Conservation (phyloP, 2,113 vertebrate genomes). For the Protobothrops flavoviridis region DNA sequence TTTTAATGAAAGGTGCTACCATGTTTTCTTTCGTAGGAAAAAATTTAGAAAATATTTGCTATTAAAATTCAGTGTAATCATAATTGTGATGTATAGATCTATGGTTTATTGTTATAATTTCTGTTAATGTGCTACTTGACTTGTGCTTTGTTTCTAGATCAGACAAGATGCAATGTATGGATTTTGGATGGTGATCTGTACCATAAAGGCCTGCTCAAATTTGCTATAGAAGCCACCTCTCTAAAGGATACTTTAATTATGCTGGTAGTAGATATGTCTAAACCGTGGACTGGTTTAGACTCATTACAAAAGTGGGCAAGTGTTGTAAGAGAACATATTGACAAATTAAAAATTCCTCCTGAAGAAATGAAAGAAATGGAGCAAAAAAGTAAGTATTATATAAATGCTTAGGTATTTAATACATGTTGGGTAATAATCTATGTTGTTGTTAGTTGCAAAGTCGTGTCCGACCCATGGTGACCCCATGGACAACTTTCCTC, state of each 20-base stretch:
- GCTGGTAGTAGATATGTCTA: slow-evolving; percentile 92
- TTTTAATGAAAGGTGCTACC: neutral
- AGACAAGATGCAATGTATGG: slow-evolving; percentile 95
- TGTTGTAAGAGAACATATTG: slow-evolving; percentile 92
- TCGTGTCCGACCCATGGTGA: no score
- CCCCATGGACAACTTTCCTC: no score
- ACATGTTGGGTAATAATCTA: neutral
- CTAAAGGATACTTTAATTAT: slow-evolving; percentile 87
- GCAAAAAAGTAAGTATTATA: slow-evolving; percentile 84
- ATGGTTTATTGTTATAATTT: neutral
- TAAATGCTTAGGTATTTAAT: neutral
- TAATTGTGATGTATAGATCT: neutral
- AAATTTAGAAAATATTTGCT: neutral
- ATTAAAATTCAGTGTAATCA: neutral
- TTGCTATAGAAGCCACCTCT: slow-evolving; percentile 84
- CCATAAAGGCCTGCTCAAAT: slow-evolving; percentile 96
- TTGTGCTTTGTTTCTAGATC: slow-evolving; percentile 74
- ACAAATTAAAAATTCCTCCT: slow-evolving; percentile 92
- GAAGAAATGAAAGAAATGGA: slow-evolving; percentile 97
- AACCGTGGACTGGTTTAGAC: slow-evolving; percentile 95
- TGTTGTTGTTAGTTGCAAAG: no score
- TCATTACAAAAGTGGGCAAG: slow-evolving; percentile 97
- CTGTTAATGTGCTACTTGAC: neutral
- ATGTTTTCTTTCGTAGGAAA: neutral
- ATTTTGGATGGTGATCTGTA: slow-evolving; percentile 96